Percentiles rank a stretch among this genome's conserved stretches.
These are phyloP conservation scores for Dascyllus trimaculatus DNA, from an alignment of 2,113 vertebrate species.

Conservation along the genomic window DNA sequence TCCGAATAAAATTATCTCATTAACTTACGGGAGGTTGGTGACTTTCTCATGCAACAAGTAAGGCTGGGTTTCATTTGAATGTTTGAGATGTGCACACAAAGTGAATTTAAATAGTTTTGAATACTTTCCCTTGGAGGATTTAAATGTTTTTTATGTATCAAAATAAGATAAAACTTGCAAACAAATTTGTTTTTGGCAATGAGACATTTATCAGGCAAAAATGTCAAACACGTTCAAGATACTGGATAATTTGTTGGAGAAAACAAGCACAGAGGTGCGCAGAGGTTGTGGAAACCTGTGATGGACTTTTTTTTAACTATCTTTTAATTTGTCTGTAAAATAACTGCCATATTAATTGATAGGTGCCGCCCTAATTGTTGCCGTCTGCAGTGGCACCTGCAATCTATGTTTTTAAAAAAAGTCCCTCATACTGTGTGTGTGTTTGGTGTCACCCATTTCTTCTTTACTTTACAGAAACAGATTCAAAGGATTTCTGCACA, in stretches of 20 bases:
- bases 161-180: slow-evolving; percentile 5
- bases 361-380: too few species aligned
- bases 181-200: too few species aligned
- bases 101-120: slow-evolving; percentile 22
- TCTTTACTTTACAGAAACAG: slow-evolving; percentile 34
- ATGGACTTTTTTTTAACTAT: too few species aligned
- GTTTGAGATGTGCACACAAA: not conserved
- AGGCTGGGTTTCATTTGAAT: slow-evolving; percentile 15
- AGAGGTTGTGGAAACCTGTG: too few species aligned
- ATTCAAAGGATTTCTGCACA: slow-evolving; percentile 52
- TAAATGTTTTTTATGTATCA: not conserved
- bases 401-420: too few species aligned
- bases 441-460: not conserved
- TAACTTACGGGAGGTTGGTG: not conserved
- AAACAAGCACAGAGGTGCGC: too few species aligned
- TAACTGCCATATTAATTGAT: too few species aligned
- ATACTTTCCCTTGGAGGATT: not conserved
- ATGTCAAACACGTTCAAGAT: too few species aligned
- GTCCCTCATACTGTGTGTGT: not conserved
- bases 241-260: too few species aligned
- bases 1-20: not conserved
- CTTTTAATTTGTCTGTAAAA: too few species aligned
- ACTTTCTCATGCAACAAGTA: not conserved
- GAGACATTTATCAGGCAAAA: too few species aligned
- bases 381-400: too few species aligned